These are phyloP conservation scores for Eristalinus sepulchralis DNA, from an alignment of 2,888 invertebrate species.

Conservation along the genomic window DNA sequence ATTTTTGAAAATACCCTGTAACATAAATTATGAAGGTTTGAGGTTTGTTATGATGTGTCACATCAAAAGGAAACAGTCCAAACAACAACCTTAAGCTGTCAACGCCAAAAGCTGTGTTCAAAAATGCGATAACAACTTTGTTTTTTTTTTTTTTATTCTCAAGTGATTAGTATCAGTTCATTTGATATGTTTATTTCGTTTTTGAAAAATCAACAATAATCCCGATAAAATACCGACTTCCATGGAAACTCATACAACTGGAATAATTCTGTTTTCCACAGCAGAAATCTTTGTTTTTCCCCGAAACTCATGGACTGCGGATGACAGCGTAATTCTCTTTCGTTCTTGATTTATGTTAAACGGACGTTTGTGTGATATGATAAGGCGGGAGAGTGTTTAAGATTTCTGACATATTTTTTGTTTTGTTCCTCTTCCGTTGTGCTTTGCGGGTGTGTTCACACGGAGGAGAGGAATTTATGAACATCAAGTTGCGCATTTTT, in stretches of 20 bases:
- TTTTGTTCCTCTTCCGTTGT: background rate
- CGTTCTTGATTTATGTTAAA: background rate
- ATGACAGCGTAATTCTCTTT: background rate
- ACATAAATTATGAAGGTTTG: too few species aligned
- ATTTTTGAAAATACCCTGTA: too few species aligned
- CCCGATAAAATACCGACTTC: background rate
- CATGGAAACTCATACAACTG: background rate
- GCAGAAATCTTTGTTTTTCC: background rate
- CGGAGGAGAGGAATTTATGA: background rate
- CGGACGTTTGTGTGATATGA: background rate
- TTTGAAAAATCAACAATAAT: background rate
- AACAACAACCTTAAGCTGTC: too few species aligned
- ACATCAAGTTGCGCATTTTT: too few species aligned
- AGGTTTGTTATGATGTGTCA: too few species aligned
- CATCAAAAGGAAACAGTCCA: too few species aligned
- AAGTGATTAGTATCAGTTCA: background rate
- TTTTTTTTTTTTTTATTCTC: background rate
- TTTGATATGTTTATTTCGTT: background rate
- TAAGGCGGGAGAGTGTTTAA: background rate
- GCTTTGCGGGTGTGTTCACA: background rate
- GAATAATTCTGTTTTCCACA: background rate
- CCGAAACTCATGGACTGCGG: background rate
- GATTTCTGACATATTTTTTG: background rate
- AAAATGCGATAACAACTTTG: background rate
- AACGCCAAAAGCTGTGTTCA: too few species aligned